phyloP scores from a whole-genome alignment of 1,140 invertebrate species.

The Centruroides sculpturatus region DNA sequence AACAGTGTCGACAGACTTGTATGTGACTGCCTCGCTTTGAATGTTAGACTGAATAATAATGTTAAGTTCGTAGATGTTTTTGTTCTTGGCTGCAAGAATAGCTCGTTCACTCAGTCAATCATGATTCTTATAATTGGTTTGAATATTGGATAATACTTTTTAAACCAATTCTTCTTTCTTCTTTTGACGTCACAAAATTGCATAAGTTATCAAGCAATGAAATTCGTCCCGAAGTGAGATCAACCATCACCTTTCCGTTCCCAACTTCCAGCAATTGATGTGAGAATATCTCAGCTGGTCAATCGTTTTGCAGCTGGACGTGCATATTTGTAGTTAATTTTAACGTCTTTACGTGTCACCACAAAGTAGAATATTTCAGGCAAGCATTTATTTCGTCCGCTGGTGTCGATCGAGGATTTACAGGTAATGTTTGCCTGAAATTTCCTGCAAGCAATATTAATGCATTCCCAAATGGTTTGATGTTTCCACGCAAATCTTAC shows the following conservation, averaged over 20 bases:
- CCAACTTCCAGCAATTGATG: slow-evolving; percentile 27
- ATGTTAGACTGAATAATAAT: slow-evolving; percentile 11
- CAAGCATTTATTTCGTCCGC: slow-evolving; percentile 32
- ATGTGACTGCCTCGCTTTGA: slow-evolving; percentile 19
- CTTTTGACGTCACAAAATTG: slow-evolving; percentile 20
- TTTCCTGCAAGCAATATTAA: slow-evolving; percentile 27
- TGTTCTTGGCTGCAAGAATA: slow-evolving; percentile 25
- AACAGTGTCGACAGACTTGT: slow-evolving; percentile 27
- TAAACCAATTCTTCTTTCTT: slow-evolving; percentile 26
- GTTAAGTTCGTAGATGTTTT: slow-evolving; percentile 24
- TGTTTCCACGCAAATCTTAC: neutral
- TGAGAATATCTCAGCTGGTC: slow-evolving; percentile 25
- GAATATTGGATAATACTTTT: slow-evolving; percentile 27
- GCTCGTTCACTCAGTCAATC: slow-evolving; percentile 21
- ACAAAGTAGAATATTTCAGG: slow-evolving; percentile 23
- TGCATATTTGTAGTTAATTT: slow-evolving; percentile 18
- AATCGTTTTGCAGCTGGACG: slow-evolving; percentile 3
- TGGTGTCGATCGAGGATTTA: slow-evolving; percentile 28
- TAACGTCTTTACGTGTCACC: slow-evolving; percentile 19
- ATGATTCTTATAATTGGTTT: slow-evolving; percentile 27
- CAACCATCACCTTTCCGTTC: slow-evolving; percentile 28
- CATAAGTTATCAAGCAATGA: slow-evolving; percentile 25
- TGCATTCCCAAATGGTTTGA: slow-evolving; percentile 22
- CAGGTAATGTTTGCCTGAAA: slow-evolving; percentile 35
- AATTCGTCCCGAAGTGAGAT: slow-evolving; percentile 25